A percentile compares a stretch with the other conserved stretches of the same genome.
These are phyloP conservation scores for Luperina nickerlii DNA, from an alignment of 2,888 invertebrate species.

Conservation along the genomic window DNA sequence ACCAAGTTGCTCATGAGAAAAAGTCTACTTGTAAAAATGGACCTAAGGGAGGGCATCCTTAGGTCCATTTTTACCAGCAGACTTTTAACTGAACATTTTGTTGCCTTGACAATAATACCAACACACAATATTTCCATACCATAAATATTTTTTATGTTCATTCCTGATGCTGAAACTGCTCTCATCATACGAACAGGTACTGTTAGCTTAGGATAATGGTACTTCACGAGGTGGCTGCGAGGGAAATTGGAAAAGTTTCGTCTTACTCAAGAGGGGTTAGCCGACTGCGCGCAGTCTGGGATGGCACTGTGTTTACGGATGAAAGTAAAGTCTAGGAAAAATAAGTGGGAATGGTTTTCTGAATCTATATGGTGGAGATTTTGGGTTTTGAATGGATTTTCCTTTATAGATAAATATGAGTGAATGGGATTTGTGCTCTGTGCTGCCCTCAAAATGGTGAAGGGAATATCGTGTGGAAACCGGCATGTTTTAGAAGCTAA, in stretches of 20 bases:
- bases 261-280: constrained; percentile 41
- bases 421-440: no score
- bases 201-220: constrained; percentile 60
- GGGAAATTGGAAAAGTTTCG: constrained; percentile 65
- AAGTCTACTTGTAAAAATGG: no score
- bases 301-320: constrained; percentile 33
- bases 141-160: constrained; percentile 24
- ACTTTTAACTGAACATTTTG: background rate
- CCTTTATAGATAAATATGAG: no score
- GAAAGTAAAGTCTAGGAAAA: constrained; percentile 1
- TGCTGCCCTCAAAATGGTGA: no score
- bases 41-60: no score
- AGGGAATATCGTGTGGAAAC: no score
- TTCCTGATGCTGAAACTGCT: constrained; percentile 5
- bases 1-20: no score
- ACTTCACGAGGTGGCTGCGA: constrained; percentile 42
- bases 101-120: background rate
- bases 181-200: constrained; percentile 25
- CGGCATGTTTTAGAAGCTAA: no score
- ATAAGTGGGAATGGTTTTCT: background rate
- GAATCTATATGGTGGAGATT: background rate
- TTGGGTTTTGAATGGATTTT: background rate
- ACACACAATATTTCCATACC: background rate
- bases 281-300: constrained; percentile 40
- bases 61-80: background rate